Base-by-base conservation (phyloP, 2,888 invertebrate genomes). In the Pristionchus entomophagus region DNA sequence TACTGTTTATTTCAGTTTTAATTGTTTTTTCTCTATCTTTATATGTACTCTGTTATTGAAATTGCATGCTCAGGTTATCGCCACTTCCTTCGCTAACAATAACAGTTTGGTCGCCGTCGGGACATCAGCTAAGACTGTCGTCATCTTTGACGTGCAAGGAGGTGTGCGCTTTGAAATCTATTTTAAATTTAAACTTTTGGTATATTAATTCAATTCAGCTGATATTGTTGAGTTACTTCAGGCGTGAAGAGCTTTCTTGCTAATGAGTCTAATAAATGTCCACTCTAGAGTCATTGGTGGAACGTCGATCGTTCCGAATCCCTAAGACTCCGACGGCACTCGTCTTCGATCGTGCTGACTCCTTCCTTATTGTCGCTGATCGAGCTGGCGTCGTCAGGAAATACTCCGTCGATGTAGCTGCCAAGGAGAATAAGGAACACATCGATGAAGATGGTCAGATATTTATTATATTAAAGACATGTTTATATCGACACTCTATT, bases 301-400 rank as follows among this genome's bases (percentile, higher is more conserved):
- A 41, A 2, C 53, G 26, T n/a, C 73, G 85, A 10, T n/a, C 56
- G 22, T 85, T 85, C 77, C 85, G 85, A 26, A 85, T 85, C 14
- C 85, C 85, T 14, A 85, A 85, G 77, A 38, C 85, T 32, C 85
- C 85, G 26, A 85, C 85, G 5, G 53, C 73, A 1, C 41, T 85
- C 41, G 56, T 85, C 22, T 85, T 85, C 77, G 85, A 85, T 56
- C n/a, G 51, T 12, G 77, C 32, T 6, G 85, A 85, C 38, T 53
- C 59, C 38, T 73, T 38, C 56, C 38, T 85, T 22, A 26, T 85
- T 29, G 85, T 85, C 26, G 85, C 73, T 26, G 85, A 85, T 56
- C 35, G 85, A 73, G 85, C 85, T n/a, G 85, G 85, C 8, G 77
- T 77, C n/a, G 85, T 85, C 41, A 73, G 85, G 53, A 85, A 56